phyloP scores from a whole-genome alignment of 2,797 vertebrate species.

The Zenarchopterus dispar region DNA sequence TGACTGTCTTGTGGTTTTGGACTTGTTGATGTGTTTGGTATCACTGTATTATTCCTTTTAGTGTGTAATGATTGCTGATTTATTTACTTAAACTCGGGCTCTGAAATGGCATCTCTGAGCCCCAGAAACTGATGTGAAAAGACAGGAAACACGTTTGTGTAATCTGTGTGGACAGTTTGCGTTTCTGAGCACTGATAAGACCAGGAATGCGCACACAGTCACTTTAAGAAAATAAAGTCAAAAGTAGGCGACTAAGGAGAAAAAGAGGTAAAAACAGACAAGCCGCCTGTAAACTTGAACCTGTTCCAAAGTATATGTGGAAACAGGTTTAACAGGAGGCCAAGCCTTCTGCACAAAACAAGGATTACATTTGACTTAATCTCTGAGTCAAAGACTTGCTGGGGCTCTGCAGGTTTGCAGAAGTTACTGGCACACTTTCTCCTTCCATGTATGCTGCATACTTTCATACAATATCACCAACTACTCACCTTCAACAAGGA shows the following conservation, averaged over 20 bases:
- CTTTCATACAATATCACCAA: too few relatives aligned
- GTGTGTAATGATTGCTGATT: too few relatives aligned
- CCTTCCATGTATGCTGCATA: neutral
- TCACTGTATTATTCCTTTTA: too few relatives aligned
- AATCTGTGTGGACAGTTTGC: neutral
- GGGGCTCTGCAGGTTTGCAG: neutral
- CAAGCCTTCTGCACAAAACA: neutral
- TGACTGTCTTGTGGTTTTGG: too few relatives aligned
- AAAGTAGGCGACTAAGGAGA: neutral
- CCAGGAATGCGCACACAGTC: neutral
- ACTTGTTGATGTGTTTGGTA: too few relatives aligned
- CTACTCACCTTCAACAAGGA: too few relatives aligned
- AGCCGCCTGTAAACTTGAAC: neutral
- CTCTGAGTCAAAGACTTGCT: neutral
- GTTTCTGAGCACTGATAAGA: conserved; percentile 1
- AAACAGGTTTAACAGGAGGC: conserved; percentile 40
- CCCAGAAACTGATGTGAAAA: neutral
- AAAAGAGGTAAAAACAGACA: neutral
- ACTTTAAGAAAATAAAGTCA: too few relatives aligned
- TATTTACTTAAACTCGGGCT: too few relatives aligned
- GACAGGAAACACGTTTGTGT: neutral
- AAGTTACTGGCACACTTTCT: neutral
- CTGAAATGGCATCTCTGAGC: too few relatives aligned
- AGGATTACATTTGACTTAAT: neutral
- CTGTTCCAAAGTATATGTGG: neutral